Base-by-base conservation (phyloP, 2,797 vertebrate species). In the Sus cebifrons region DNA sequence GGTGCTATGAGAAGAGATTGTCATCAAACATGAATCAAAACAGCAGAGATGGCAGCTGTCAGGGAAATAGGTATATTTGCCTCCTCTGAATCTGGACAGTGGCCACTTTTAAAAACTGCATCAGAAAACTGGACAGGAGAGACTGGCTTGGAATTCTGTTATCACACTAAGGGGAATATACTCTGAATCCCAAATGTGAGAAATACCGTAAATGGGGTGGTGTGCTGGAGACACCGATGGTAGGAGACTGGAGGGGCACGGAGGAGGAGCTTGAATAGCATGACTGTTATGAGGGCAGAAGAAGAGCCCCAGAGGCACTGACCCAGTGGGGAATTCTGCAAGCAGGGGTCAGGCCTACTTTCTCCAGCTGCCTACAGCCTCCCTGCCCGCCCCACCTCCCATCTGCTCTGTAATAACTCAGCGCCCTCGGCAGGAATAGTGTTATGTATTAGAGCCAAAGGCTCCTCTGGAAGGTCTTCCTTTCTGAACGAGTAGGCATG, bases 291-390 rank as follows among this genome's bases (percentile, higher is more conserved):
- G 2, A 4, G 49, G 25, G 23, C 10, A 3, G 6, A 27, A 25
- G 64, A 49, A 52, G 13, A 54, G 2, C 2, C 0, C 25, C 8
- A 11, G 14, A 52, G 1, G 14, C 36, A 21, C 15, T 0, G 40
- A 18, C 23, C 49, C 44, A 12, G 5, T 2, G 6, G 58, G 14
- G 20, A 67, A 40, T 7, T 14, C 6, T 14, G 91, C 64, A 15
- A 25, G 62, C 25, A 5, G 67, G 54, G 25, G 36, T 11, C 11
- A 0, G 2, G 4, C 1, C 36, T 68, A 32, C 44, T 40, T 67
- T 49, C 73, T 75, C 60, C 29, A 13, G 62, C 56, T 54, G 5
- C 56, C 32, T 29, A 3, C 5, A 44, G 32, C 12, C 62, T 83
- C 40, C 56, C 32, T 10, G 16, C 15, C 58, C 6, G 1, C 25